A percentile compares a stretch with the other conserved stretches of the same genome.
These are phyloP conservation scores for Coracopsis vasa DNA, from an alignment of 2,113 vertebrate species.

Conservation along the genomic window DNA sequence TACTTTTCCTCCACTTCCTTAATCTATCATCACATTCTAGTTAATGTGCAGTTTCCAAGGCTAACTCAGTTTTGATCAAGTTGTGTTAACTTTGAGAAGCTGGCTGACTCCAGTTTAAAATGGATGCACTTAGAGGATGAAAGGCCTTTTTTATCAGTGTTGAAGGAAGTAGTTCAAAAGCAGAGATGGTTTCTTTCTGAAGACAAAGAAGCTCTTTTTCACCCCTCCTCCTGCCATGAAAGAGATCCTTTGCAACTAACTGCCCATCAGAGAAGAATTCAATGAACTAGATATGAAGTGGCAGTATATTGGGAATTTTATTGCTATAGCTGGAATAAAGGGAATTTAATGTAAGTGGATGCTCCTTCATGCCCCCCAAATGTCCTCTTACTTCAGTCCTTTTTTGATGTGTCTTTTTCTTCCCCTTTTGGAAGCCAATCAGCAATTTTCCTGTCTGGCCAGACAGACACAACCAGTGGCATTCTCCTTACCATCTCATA, in stretches of 20 bases:
- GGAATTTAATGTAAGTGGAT: neutral
- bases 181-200: conserved; percentile 56
- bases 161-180: conserved; percentile 68
- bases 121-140: conserved; percentile 55
- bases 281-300: conserved; percentile 41
- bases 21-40: conserved; percentile 7
- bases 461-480: neutral
- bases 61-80: conserved; percentile 43
- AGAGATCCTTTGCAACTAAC: conserved; percentile 47
- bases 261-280: conserved; percentile 43
- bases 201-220: conserved; percentile 59
- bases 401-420: conserved; percentile 20
- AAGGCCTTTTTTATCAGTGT: conserved; percentile 52
- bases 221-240: conserved; percentile 5
- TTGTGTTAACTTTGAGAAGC: conserved; percentile 42
- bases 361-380: neutral
- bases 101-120: conserved; percentile 52
- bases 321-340: conserved; percentile 3
- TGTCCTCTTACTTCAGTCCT: neutral
- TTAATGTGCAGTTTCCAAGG: conserved; percentile 21
- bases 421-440: conserved; percentile 14
- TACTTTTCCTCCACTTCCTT: neutral
- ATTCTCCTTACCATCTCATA: neutral
- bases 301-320: conserved; percentile 35
- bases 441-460: neutral